A percentile compares a stretch with the other conserved stretches of the same genome.
Conservation (phyloP, 2,888 invertebrate species). For the Trissolcus brochymenae region DNA sequence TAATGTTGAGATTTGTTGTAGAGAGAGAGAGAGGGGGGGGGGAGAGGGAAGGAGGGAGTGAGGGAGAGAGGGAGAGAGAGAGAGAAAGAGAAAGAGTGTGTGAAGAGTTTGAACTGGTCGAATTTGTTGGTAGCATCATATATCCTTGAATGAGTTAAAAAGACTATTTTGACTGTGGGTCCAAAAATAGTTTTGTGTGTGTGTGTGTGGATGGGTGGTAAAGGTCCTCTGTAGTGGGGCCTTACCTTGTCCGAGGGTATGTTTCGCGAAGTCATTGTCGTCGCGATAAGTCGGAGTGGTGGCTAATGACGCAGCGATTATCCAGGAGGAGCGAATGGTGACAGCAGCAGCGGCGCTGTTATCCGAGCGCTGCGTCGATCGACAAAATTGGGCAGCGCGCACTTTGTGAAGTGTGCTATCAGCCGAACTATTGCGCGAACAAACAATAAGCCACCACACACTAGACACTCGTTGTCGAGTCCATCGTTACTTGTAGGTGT, state of each 20-base stretch:
- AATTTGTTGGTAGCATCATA: no score
- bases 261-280: conserved; percentile 86
- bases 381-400: conserved; percentile 28
- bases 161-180: no score
- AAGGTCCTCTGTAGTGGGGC: conserved; percentile 35
- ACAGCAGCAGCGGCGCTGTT: conserved; percentile 48
- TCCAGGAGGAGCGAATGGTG: conserved; percentile 53
- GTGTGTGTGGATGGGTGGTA: no score
- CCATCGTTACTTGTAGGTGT: conserved; percentile 70
- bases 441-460: neutral
- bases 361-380: conserved; percentile 37
- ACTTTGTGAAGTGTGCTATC: conserved; percentile 37
- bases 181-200: no score
- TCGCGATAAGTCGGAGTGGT: conserved; percentile 57
- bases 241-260: conserved; percentile 90
- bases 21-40: no score
- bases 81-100: no score
- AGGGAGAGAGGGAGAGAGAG: no score
- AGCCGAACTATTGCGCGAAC: conserved; percentile 40
- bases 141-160: no score
- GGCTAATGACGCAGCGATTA: conserved; percentile 62
- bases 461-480: neutral
- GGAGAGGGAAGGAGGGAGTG: no score
- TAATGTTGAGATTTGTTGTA: no score
- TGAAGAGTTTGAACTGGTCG: no score